Evolutionary conservation across 2,113 vertebrate species (phyloP).

Genomic region (Elaphurus davidianus): DNA sequence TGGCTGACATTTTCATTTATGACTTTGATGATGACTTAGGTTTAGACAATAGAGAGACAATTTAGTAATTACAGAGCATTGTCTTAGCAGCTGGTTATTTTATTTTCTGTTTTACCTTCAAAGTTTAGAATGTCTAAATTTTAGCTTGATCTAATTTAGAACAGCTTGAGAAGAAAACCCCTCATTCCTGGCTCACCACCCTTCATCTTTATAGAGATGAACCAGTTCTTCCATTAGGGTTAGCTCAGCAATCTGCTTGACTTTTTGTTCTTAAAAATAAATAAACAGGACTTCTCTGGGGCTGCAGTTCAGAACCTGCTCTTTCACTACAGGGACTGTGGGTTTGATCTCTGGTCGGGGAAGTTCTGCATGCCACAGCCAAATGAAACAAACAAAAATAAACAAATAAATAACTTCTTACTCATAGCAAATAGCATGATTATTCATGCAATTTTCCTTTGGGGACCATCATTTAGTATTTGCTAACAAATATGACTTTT

Average conservation of each 20-base stretch:
- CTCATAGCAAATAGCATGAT: background rate
- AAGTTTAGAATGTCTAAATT: background rate
- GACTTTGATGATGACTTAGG: background rate
- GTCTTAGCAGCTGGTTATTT: background rate
- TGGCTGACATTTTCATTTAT: background rate
- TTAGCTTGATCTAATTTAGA: background rate
- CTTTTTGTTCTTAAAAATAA: background rate
- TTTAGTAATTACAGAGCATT: background rate
- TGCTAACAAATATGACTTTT: background rate
- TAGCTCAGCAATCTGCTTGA: background rate
- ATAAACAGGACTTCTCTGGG: background rate
- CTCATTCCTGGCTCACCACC: fast-evolving
- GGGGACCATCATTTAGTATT: background rate
- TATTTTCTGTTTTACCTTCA: background rate
- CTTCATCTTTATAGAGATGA: background rate
- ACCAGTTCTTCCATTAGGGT: background rate
- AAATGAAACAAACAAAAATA: background rate
- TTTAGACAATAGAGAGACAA: background rate
- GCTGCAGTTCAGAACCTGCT: background rate
- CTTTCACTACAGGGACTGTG: background rate
- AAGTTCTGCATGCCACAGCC: background rate
- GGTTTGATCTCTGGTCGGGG: background rate
- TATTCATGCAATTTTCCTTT: background rate
- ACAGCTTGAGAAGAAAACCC: background rate
- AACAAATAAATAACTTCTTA: background rate